Evolutionary conservation across 2,888 invertebrate genomes (phyloP), one percentile per base, ranked within the genome.

Genomic region (Drosophila rellima): DNA sequence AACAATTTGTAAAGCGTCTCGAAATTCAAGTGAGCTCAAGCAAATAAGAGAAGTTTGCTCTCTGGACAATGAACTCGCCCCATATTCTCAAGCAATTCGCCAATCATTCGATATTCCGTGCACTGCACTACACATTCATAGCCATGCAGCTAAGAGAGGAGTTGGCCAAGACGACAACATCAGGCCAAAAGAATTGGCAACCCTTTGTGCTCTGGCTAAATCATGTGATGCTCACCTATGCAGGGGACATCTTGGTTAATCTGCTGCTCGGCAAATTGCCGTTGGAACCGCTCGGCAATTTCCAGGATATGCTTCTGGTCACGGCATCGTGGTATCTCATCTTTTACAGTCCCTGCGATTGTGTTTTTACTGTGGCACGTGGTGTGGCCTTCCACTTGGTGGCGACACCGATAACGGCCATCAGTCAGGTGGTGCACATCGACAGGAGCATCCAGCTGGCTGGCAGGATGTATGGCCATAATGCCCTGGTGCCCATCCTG

Each of bases 111-210:
- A 4, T 81, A 23, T 85, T 88, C 20, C 88, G 88, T 29, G 51
- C 71, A 15, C 61, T 85, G 18, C 78, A 88, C 52, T 81, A 74
- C 52, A 68, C 78, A 6, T 69, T 73, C 15, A 73, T 83, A 5
- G 72, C 88, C 5, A 47, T 78, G 13, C 86, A 88, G 47, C 37
- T 88, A 18, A 71, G 85, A n/a, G 81, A 88, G 8, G 81, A 85
- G 17, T 51, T 85, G 10, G 8, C 50, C 6, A 55, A 39, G 20
- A 31, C 37, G 3, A 31, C 56, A 15, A 15, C 10, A 39, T 1
- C 23, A 23, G 1, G 23, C 23, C 1, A 26, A 7, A 3, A 11
- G 13, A 31, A 31, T 29, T 70, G 68, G 62, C 81, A 78, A 2
- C 85, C 85, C 1, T 81, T 85, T 37, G 59, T 67, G 50, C 60